A percentile compares a stretch with the other conserved stretches of the same genome.
Conservation (phyloP, 92 coral and sea anemone species). For the Siderastrea siderea region DNA sequence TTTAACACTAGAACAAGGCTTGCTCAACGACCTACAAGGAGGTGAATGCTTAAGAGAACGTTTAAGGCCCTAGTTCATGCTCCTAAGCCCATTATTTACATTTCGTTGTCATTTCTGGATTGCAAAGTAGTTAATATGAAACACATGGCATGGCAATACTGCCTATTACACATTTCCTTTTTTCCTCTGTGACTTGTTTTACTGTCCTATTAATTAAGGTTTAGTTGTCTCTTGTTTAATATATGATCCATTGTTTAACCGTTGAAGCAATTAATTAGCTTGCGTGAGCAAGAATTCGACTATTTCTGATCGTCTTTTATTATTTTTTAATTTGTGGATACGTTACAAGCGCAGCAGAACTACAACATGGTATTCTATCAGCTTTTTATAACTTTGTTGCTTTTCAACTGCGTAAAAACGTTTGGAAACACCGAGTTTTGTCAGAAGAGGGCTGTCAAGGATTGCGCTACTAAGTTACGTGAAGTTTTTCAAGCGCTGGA, state of each 20-base stretch:
- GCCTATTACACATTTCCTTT: too few species aligned
- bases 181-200: too few species aligned
- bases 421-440: neutral
- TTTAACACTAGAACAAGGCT: too few species aligned
- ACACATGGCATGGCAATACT: too few species aligned
- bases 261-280: neutral
- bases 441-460: slow-evolving; percentile 6
- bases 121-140: too few species aligned
- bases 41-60: too few species aligned
- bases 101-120: too few species aligned
- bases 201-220: too few species aligned
- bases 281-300: neutral
- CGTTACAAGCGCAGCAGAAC: neutral
- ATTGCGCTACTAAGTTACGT: neutral
- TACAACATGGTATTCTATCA: neutral
- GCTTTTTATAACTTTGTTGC: neutral
- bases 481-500: neutral
- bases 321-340: too few species aligned
- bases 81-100: too few species aligned
- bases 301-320: neutral
- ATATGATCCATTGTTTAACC: neutral
- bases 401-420: neutral
- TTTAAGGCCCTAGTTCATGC: too few species aligned
- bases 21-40: too few species aligned
- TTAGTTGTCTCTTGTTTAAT: neutral